Conservation (phyloP, 2,888 invertebrate species). For the Serrognathus titanus region DNA sequence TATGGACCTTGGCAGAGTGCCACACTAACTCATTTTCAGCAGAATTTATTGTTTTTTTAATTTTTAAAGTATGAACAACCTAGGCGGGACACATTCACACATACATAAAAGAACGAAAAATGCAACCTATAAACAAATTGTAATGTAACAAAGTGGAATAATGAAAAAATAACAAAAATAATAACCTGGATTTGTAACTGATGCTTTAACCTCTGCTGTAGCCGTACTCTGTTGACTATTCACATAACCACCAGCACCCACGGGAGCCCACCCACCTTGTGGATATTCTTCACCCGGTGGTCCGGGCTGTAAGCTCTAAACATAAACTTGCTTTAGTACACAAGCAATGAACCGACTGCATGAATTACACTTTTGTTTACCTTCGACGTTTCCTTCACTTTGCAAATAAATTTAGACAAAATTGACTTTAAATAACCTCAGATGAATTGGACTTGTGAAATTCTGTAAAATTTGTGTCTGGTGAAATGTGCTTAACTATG, state of each 20-base stretch:
- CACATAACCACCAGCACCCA: slow-evolving; percentile 11
- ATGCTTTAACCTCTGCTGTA: background rate
- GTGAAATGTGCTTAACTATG: slow-evolving; percentile 15
- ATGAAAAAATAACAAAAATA: no score
- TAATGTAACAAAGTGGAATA: no score
- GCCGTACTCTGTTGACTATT: slow-evolving; percentile 2
- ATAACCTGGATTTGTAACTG: background rate
- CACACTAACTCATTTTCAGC: no score
- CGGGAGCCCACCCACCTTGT: slow-evolving; percentile 33
- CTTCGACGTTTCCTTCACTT: slow-evolving; percentile 26
- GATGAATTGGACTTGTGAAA: slow-evolving; percentile 22
- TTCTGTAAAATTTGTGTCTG: slow-evolving; percentile 32
- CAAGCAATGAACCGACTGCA: background rate
- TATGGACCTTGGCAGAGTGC: no score
- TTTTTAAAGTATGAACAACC: no score
- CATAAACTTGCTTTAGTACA: slow-evolving; percentile 21
- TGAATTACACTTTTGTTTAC: slow-evolving; percentile 19
- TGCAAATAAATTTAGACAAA: slow-evolving; percentile 20
- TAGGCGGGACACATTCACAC: no score
- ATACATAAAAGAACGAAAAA: no score
- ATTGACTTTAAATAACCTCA: slow-evolving; percentile 25
- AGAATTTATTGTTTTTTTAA: no score
- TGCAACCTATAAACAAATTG: no score
- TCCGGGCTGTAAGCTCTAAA: slow-evolving; percentile 31
- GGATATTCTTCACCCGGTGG: slow-evolving; percentile 29